Conservation (phyloP, 2,888 invertebrate species). For the Conops quadrifasciatus region DNA sequence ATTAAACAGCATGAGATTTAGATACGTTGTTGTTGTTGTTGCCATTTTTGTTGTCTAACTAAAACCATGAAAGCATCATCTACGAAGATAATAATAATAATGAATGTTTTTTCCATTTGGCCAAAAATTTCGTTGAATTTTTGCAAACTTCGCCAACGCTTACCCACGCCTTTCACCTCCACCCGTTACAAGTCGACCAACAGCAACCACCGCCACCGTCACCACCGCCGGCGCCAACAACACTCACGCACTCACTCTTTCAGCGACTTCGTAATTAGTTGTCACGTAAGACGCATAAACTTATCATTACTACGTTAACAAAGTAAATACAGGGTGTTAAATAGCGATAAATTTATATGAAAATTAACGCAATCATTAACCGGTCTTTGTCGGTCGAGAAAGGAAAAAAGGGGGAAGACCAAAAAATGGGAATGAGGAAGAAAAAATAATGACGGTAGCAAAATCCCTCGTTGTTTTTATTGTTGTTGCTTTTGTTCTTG, state of each 20-base stretch:
- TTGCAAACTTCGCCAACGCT: background rate
- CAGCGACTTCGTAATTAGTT: background rate
- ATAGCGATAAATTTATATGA: slow-evolving; percentile 19
- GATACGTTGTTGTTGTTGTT: background rate
- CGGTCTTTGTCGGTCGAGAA: too few species aligned
- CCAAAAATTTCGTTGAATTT: too few species aligned
- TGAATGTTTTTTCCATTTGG: background rate
- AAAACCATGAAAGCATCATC: background rate
- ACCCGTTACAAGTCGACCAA: background rate
- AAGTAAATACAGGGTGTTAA: slow-evolving; percentile 26
- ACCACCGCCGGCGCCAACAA: background rate
- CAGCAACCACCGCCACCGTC: background rate
- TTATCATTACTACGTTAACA: slow-evolving; percentile 23
- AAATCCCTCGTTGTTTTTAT: too few species aligned
- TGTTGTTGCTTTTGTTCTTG: too few species aligned
- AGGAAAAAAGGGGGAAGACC: too few species aligned
- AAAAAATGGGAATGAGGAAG: too few species aligned
- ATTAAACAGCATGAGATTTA: background rate
- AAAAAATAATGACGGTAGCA: too few species aligned
- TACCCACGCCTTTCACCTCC: background rate
- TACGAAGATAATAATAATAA: background rate
- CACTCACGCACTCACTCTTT: background rate
- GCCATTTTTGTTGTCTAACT: too few species aligned
- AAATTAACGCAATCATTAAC: slow-evolving; percentile 7
- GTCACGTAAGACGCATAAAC: slow-evolving; percentile 4